Conservation (phyloP, 2,888 invertebrate genomes). For the Matsumyia berberina region DNA sequence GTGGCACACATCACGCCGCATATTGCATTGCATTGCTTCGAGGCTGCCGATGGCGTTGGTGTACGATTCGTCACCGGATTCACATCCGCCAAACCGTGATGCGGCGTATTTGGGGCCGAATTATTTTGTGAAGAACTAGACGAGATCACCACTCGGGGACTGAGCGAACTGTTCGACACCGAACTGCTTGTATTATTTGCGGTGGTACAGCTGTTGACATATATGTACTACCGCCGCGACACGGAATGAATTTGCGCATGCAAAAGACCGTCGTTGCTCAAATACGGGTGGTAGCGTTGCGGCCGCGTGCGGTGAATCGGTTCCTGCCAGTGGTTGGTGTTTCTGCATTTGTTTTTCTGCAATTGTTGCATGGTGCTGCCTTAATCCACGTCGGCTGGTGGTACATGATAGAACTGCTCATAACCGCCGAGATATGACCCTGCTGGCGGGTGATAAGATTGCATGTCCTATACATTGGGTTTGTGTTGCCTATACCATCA, state of each 20-base stretch:
- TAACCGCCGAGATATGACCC: constrained; percentile 82
- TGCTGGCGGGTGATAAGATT: constrained; percentile 76
- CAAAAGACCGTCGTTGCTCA: constrained; percentile 78
- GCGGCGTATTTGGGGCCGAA: constrained; percentile 52
- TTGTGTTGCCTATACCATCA: constrained; percentile 70
- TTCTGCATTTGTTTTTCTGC: constrained; percentile 71
- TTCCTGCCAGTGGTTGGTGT: constrained; percentile 47
- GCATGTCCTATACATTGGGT: constrained; percentile 77
- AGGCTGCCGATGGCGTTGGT: constrained; percentile 88
- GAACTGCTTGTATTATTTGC: constrained; percentile 75
- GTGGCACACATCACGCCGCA: constrained; percentile 92
- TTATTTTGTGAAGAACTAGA: constrained; percentile 82
- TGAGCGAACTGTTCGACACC: constrained; percentile 80
- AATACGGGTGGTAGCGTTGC: constrained; percentile 82
- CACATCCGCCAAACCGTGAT: constrained; percentile 44
- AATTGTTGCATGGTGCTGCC: constrained; percentile 72
- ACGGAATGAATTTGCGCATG: constrained; percentile 52
- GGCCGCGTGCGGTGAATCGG: constrained; percentile 62
- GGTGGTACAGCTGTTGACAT: constrained; percentile 54
- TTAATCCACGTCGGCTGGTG: constrained; percentile 78
- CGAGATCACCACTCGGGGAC: constrained; percentile 84
- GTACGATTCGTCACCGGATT: constrained; percentile 85
- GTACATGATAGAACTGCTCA: constrained; percentile 83
- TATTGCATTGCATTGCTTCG: constrained; percentile 93
- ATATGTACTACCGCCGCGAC: constrained; percentile 29